These are phyloP conservation scores for Camponotus fellah DNA, from an alignment of 2,888 invertebrate genomes.

Conservation along the genomic window DNA sequence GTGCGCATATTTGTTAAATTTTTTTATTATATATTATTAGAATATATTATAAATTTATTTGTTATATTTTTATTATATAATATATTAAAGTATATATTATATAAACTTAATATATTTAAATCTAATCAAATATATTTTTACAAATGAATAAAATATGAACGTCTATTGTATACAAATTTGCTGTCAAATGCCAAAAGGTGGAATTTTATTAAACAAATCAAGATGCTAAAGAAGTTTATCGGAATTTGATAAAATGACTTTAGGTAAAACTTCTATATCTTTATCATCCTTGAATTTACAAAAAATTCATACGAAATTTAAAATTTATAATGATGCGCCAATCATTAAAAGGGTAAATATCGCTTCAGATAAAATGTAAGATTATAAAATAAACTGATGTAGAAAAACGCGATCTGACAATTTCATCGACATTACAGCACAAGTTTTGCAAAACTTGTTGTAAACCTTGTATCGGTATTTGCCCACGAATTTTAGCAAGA, in stretches of 20 bases:
- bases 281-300: neutral
- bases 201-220: neutral
- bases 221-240: neutral
- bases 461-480: conserved; percentile 16
- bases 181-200: neutral
- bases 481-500: neutral
- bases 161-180: neutral
- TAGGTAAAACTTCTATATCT: neutral
- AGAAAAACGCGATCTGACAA: neutral
- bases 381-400: neutral
- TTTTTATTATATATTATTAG: too few relatives aligned
- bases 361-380: neutral
- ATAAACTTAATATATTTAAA: neutral
- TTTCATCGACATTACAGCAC: neutral
- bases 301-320: neutral
- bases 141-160: conserved; percentile 10
- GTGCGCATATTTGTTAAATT: neutral
- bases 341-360: conserved; percentile 2
- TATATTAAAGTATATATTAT: neutral
- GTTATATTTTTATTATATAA: neutral
- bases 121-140: neutral
- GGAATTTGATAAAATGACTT: neutral
- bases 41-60: too few relatives aligned
- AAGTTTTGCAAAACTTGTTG: conserved; percentile 3
- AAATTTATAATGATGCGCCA: neutral